phyloP scores from a whole-genome alignment of 2,113 vertebrate genomes.

The Parus major region DNA sequence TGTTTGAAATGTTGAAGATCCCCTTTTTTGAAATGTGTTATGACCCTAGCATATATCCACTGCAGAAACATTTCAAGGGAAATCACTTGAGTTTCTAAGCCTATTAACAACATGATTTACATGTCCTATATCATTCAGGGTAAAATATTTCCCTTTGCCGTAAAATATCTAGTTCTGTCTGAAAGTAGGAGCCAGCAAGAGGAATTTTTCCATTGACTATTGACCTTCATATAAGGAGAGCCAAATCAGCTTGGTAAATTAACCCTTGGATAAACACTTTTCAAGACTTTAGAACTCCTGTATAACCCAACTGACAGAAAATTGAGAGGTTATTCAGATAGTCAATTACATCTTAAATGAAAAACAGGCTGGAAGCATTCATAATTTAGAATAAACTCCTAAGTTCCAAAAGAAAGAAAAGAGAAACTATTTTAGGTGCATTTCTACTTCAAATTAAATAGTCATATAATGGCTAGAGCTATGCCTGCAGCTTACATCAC shows the following conservation, averaged over 20 bases:
- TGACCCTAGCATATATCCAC: background rate
- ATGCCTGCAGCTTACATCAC: background rate
- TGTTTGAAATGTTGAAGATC: background rate
- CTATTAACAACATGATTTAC: background rate
- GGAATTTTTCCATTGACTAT: background rate
- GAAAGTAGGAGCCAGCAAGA: background rate
- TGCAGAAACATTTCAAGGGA: background rate
- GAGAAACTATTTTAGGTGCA: background rate
- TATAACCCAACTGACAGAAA: background rate
- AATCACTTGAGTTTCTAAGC: background rate
- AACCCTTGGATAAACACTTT: background rate
- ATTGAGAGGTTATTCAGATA: background rate
- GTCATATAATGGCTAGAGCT: background rate
- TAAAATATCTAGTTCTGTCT: background rate
- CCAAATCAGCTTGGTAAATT: background rate
- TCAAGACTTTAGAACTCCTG: background rate
- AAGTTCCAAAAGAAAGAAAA: background rate
- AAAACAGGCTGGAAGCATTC: background rate
- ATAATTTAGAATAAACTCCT: background rate
- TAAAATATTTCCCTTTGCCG: background rate
- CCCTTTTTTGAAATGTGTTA: background rate
- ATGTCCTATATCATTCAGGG: background rate
- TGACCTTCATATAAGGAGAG: background rate
- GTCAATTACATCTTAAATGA: background rate
- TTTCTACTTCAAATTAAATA: slow-evolving; percentile 1